Base-by-base conservation (phyloP, 1,140 invertebrate genomes). In the Brachionus paranguensis region DNA sequence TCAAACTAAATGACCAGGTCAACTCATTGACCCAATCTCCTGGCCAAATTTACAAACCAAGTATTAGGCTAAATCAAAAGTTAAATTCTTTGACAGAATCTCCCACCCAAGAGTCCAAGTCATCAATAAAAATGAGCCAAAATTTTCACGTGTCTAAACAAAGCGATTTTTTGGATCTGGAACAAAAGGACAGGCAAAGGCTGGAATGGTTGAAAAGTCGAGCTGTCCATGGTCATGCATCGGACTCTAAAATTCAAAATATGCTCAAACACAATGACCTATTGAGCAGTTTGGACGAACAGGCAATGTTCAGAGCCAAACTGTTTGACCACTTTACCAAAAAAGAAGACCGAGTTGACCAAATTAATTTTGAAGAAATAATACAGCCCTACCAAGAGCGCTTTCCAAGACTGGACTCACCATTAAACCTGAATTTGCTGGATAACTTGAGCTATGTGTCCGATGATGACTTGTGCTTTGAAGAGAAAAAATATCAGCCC, bases 301-400 rank as follows among this genome's bases (percentile, higher is more conserved):
- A 79, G n/a, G 41, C 17, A 12, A 33, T 64, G 12, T 11, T 20
- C 10, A 53, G 78, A 33, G 17, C 20, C n/a, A 68, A 81, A 45
- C 20, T 20, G 2, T 81, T 81, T 29, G 64, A 81, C 1, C 53
- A 81, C 43, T 81, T 81, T 47, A 81, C 78, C 20, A 43, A 64
- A 81, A 60, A 60, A 45, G 78, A 81, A 4, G 43, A 60, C 11
- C 20, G 78, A 64, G 78, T 81, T 6, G 78, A 64, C 1, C 53
- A 64, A 65, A 81, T 81, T 64, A 41, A 60, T 41, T 81, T 81
- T 47, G 78, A 81, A 27, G 78, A 68, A 60, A 68, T 68, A 60
- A 14, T 81, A 27, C n/a, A 64, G 12, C 78, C 78, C 7, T 81
- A 81, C 45, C 3, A 10, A 1, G 29, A 41, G 17, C 14, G 27